Evolutionary conservation across 2,888 invertebrate genomes (phyloP), one percentile per base, ranked within the genome.

Genomic region (Troglohyphantes excavatus): DNA sequence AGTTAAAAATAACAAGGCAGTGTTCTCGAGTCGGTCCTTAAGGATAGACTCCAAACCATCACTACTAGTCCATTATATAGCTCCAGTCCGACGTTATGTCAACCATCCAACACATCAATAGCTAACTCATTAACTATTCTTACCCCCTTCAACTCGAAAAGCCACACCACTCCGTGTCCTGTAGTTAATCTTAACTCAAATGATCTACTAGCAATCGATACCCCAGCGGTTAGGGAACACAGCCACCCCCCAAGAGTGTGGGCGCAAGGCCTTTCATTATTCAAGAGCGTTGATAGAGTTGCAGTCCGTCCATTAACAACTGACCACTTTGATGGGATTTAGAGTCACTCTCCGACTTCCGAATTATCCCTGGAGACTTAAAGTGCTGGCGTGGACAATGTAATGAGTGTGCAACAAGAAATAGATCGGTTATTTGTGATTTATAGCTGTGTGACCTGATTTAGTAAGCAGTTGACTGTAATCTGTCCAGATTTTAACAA

Each of bases 191-290:
- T n/a, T 13, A 53, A 53, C 53, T 1, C n/a, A 13, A 53, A 13
- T 53, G 53, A 53, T 53, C n/a, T 53, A 53, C 53, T n/a, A 17
- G 53, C n/a, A n/a, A 53, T 53, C 53, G n/a, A 53, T 53, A n/a
- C 13, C 5, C n/a, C 13, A 53, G n/a, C 2, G 0, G 53, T n/a
- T 53, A 53, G 7, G n/a, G 53, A 53, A 53, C n/a, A n/a, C 13
- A 17, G n/a, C n/a, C 5, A n/a, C 17, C 17, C 33, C n/a, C n/a
- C 33, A 33, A 6, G 33, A 33, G 33, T n/a, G n/a, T 33, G n/a
- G 17, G 2, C n/a, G 17, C 53, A 53, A 53, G 13, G 17, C 1
- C 13, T 53, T 53, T 53, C 53, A 53, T 53, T n/a, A 53, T 53
- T 53, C 17, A 13, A n/a, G 53, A 53, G 53, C 53, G 13, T 53